A percentile compares a stretch with the other conserved stretches of the same genome.
Conservation (phyloP, 1,140 invertebrate species). For the Bombus confusus region DNA sequence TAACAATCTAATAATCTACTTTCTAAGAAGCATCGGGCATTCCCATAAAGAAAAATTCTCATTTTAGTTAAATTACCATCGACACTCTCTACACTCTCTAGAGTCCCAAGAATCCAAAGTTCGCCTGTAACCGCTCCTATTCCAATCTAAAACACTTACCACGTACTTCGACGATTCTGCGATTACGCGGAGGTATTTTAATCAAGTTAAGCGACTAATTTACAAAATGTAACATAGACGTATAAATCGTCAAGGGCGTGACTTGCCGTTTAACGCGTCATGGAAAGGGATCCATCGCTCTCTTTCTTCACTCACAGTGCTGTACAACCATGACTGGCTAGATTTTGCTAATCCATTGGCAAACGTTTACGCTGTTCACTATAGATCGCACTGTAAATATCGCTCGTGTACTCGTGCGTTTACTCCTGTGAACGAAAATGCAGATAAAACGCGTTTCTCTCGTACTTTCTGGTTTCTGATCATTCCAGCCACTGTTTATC, state of each 20-base stretch:
- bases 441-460: not conserved
- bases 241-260: slow-evolving; percentile 2
- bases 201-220: slow-evolving; percentile 9
- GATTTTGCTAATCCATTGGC: slow-evolving; percentile 12
- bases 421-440: not conserved
- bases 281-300: not conserved
- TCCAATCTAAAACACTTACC: not conserved
- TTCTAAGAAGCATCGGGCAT: no score
- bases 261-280: slow-evolving; percentile 1
- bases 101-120: not conserved
- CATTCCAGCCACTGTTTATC: not conserved
- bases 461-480: not conserved
- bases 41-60: no score
- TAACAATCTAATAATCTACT: no score
- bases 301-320: not conserved
- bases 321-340: not conserved
- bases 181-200: not conserved
- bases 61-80: not conserved
- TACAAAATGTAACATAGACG: not conserved
- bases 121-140: not conserved
- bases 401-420: no score
- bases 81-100: not conserved
- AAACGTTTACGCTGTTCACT: slow-evolving; percentile 3
- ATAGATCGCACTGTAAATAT: slow-evolving; percentile 3
- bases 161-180: not conserved